These are phyloP conservation scores for Onthophagus taurus DNA, from an alignment of 1,140 invertebrate genomes.

Conservation along the genomic window DNA sequence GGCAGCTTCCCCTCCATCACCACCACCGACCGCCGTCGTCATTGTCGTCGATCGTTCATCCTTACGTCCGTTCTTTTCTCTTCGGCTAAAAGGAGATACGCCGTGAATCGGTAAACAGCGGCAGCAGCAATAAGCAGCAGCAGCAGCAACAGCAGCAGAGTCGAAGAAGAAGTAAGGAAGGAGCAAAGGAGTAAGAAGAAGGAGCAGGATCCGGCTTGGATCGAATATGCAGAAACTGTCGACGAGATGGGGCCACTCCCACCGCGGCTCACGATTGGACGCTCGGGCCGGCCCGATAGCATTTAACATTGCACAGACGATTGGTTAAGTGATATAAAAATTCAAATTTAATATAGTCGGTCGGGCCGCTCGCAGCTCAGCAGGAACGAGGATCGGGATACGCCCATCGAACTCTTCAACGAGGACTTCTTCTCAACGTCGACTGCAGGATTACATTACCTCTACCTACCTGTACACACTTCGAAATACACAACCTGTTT, in stretches of 20 bases:
- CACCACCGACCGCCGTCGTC: too few relatives aligned
- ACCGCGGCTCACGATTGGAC: conserved; percentile 22
- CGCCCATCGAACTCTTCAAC: background rate
- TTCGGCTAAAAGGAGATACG: conserved; percentile 19
- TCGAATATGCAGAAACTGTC: conserved; percentile 32
- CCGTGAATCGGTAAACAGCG: conserved; percentile 25
- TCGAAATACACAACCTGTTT: too few relatives aligned
- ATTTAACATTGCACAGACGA: conserved; percentile 29
- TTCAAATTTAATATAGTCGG: conserved; percentile 30
- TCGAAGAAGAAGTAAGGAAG: too few relatives aligned
- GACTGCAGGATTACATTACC: too few relatives aligned
- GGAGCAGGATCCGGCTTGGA: conserved; percentile 20
- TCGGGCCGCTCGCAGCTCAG: conserved; percentile 4
- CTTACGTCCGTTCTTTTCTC: too few relatives aligned
- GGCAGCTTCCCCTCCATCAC: too few relatives aligned
- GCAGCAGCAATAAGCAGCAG: conserved; percentile 11
- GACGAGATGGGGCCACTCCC: conserved; percentile 26
- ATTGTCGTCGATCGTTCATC: too few relatives aligned
- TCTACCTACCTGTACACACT: too few relatives aligned
- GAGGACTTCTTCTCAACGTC: too few relatives aligned
- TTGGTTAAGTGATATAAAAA: conserved; percentile 33
- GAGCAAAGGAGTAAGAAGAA: background rate
- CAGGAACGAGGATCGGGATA: background rate
- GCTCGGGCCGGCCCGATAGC: conserved; percentile 21
- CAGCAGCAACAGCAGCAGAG: conserved; percentile 1